Evolutionary conservation across 2,888 invertebrate genomes (phyloP), one percentile per base, ranked within the genome.

Genomic region (Lasioglossum villosulum): DNA sequence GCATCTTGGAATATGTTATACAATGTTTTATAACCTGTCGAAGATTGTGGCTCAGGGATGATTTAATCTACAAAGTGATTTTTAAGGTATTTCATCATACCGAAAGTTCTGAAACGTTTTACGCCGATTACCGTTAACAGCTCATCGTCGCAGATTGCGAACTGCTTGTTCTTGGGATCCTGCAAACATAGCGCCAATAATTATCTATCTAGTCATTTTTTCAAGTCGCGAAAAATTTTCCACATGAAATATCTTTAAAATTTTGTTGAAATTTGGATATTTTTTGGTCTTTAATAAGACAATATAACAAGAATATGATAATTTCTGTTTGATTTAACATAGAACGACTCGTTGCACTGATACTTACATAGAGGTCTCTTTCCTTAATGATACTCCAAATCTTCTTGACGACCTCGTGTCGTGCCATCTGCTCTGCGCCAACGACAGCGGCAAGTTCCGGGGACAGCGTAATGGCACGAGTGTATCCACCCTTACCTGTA

Each of bases 41-140:
- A 90, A 91, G 88, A 92, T 90, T 85, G 84, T 88, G 83, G 85
- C 73, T 88, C 72, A 89, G 86, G 88, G 88, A 90, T 90, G 88
- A 92, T 91, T 96, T 96, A 97, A 93, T 96, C 96, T 93, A 96
- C 96, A 95, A 99, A 99, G 96, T 99, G 99, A 88, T 97, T 97
- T 95, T 98, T 98, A 92, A 99, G 96, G 95, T 98, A 98, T 95
- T 99, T 99, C 97, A 99, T 98, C 99, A 99, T 99, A 88, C 98
- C 99, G 93, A 99, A 99, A 80, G 98, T 98, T 92, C 98, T 97
- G 96, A 99, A 98, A 92, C 98, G 97, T 95, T 98, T 98, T 2
- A 97, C 97, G 63, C 99, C 98, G 95, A 99, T 98, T 63, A 99
- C 97, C 95, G 98, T 98, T 95, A 97, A 96, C 66, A 99, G 96